Conservation (phyloP, 2,797 vertebrate species). For the Myoxocephalus aenaeus region DNA sequence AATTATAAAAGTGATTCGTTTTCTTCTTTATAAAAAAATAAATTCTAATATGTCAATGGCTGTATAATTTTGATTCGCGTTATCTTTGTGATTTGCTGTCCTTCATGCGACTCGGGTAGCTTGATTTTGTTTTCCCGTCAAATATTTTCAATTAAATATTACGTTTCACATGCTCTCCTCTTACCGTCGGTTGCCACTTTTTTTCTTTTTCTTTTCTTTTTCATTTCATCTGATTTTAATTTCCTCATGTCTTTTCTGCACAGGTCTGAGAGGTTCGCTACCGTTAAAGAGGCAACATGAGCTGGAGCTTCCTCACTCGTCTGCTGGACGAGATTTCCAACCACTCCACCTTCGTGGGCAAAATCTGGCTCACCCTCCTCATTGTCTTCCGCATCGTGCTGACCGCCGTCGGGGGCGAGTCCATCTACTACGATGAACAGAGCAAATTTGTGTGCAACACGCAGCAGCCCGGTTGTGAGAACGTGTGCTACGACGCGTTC, state of each 20-base stretch:
- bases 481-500: slow-evolving; percentile 92
- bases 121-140: background rate
- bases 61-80: no score
- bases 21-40: no score
- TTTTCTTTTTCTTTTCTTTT: no score
- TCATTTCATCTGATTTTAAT: background rate
- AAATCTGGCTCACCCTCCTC: slow-evolving; percentile 93
- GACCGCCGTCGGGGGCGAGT: slow-evolving; percentile 92
- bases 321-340: slow-evolving; percentile 95
- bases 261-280: slow-evolving; percentile 63
- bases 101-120: background rate
- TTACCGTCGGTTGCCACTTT: background rate
- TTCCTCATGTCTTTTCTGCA: background rate
- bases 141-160: background rate
- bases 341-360: slow-evolving; percentile 94
- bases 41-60: no score
- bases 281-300: slow-evolving; percentile 82
- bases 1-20: no score
- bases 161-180: background rate
- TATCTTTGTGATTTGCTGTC: background rate
- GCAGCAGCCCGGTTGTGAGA: slow-evolving; percentile 92
- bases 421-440: slow-evolving; percentile 96
- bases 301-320: slow-evolving; percentile 93
- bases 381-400: slow-evolving; percentile 93
- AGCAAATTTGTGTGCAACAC: slow-evolving; percentile 95